A percentile compares a stretch with the other conserved stretches of the same genome.
Evolutionary conservation across 2,113 vertebrate genomes (phyloP).

Genomic region (Arenaria interpres): DNA sequence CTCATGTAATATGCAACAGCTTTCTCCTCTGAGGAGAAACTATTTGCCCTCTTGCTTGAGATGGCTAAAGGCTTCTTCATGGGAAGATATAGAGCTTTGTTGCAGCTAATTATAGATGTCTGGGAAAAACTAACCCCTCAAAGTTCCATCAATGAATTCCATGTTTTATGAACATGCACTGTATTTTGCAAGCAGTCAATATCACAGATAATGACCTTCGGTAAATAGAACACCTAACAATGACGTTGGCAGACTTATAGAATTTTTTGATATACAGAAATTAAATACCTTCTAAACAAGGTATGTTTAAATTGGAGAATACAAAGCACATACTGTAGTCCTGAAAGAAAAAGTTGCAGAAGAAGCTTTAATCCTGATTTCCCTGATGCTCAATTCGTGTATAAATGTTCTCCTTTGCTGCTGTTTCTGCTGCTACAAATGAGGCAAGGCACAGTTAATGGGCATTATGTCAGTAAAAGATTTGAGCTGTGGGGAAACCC

Average conservation of each 20-base stretch:
- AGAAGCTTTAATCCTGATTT: background rate
- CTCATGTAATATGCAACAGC: background rate
- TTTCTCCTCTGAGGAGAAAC: background rate
- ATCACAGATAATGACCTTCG: background rate
- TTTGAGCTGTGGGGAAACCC: background rate
- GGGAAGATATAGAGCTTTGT: background rate
- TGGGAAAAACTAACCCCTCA: background rate
- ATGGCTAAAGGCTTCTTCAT: background rate
- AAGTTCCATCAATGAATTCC: background rate
- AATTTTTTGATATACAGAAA: background rate
- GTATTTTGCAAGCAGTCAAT: background rate
- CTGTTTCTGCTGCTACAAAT: background rate
- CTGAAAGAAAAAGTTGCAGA: background rate
- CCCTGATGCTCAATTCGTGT: background rate
- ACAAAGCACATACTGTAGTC: background rate
- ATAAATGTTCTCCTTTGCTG: background rate
- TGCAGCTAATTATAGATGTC: background rate
- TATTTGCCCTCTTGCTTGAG: background rate
- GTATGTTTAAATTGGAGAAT: background rate
- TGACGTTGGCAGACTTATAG: background rate
- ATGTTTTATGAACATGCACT: background rate
- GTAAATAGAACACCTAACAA: background rate
- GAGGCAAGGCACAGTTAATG: background rate
- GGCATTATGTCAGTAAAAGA: background rate
- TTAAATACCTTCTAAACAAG: background rate